Percentiles rank a stretch among this genome's conserved stretches.
phyloP scores from a whole-genome alignment of 2,888 invertebrate species.

The Philhelius pedissequus region DNA sequence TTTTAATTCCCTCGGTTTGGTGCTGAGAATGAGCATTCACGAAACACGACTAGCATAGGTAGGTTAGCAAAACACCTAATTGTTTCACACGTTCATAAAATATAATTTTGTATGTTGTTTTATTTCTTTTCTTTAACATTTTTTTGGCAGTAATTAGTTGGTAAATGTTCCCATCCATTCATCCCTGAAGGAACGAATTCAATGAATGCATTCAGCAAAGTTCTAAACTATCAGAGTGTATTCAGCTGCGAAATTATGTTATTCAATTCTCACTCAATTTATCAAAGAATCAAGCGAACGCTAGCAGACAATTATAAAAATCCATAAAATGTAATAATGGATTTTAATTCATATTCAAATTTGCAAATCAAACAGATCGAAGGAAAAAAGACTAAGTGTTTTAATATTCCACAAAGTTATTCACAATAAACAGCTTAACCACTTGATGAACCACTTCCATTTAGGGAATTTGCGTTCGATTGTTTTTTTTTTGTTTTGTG shows the following conservation, averaged over 20 bases:
- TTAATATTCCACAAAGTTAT: too few relatives aligned
- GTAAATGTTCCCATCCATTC: not conserved
- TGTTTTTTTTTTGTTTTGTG: not conserved
- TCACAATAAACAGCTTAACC: not conserved
- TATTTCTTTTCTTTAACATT: not conserved
- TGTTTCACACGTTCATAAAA: not conserved
- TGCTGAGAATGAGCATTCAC: not conserved
- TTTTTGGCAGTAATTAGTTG: not conserved
- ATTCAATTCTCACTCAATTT: not conserved
- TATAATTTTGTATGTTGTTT: not conserved
- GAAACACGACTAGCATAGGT: not conserved
- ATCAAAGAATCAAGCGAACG: not conserved
- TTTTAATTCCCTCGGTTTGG: not conserved
- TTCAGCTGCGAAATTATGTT: not conserved
- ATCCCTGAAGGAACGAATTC: not conserved
- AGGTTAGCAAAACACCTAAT: too few relatives aligned
- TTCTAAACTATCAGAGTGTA: not conserved
- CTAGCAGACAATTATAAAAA: not conserved
- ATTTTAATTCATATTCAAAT: not conserved
- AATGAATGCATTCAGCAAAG: not conserved
- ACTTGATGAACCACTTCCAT: not conserved
- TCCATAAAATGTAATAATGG: not conserved
- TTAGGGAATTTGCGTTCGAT: not conserved
- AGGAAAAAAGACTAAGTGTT: not conserved
- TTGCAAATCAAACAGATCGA: not conserved